A percentile compares a stretch with the other conserved stretches of the same genome.
These are phyloP conservation scores for Lepidurus apus DNA, from an alignment of 1,140 invertebrate species.

Conservation along the genomic window DNA sequence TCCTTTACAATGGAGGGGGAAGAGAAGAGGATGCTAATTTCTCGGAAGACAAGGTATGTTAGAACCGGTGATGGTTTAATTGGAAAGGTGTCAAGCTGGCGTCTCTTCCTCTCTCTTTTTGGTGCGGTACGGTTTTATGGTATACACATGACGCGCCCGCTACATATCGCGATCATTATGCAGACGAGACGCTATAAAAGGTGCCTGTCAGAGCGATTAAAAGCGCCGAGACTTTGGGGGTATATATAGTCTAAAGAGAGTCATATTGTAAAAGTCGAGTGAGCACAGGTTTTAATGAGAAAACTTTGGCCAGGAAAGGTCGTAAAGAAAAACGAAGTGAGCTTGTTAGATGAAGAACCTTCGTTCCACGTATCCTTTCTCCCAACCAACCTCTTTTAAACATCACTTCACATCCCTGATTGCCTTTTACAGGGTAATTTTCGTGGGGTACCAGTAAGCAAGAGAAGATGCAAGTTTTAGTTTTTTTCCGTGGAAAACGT, in stretches of 20 bases:
- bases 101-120: not conserved
- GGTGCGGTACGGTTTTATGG: not conserved
- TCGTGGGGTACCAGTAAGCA: too few relatives aligned
- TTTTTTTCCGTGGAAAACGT: too few relatives aligned
- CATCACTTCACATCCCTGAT: too few relatives aligned
- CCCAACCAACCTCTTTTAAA: not conserved
- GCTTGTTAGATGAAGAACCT: conserved; percentile 3
- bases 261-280: not conserved
- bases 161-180: not conserved
- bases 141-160: not conserved
- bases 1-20: not conserved
- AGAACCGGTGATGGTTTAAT: not conserved
- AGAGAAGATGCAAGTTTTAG: too few relatives aligned
- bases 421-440: too few relatives aligned
- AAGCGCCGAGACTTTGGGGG: not conserved
- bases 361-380: not conserved
- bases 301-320: not conserved
- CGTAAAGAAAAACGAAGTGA: not conserved
- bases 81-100: conserved; percentile 17
- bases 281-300: not conserved
- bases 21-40: not conserved
- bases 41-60: not conserved
- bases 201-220: conserved; percentile 17
- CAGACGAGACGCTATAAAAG: conserved; percentile 9
- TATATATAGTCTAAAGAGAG: not conserved